These are phyloP conservation scores for Centropus bengalensis DNA, from an alignment of 2,113 vertebrate species.

Conservation along the genomic window DNA sequence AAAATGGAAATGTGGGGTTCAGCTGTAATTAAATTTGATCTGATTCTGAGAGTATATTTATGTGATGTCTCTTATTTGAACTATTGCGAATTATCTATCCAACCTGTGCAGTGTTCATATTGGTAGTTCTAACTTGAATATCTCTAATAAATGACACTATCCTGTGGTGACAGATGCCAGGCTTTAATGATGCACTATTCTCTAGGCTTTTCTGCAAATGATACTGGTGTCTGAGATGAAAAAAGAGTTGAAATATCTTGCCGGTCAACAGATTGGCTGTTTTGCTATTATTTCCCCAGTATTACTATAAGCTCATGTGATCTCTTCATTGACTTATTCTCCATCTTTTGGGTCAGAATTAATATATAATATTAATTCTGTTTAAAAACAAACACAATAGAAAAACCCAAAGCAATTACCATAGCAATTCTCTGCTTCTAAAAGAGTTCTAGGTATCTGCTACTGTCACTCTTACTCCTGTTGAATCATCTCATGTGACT, in stretches of 20 bases:
- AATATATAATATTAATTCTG: neutral
- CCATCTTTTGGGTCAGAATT: neutral
- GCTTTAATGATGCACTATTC: neutral
- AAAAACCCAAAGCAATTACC: too few relatives aligned
- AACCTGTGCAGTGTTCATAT: fast-evolving
- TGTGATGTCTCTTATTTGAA: neutral
- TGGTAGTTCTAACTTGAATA: neutral
- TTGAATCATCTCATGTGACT: neutral
- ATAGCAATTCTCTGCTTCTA: neutral
- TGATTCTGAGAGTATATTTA: neutral
- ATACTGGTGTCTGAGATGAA: neutral
- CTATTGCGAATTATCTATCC: neutral
- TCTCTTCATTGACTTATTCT: neutral
- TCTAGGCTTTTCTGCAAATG: neutral
- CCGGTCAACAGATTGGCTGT: neutral
- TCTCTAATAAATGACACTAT: too few relatives aligned
- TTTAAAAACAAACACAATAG: neutral
- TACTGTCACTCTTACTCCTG: neutral
- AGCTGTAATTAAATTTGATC: neutral
- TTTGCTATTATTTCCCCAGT: neutral
- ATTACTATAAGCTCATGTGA: neutral
- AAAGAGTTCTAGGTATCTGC: neutral
- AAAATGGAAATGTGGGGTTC: neutral
- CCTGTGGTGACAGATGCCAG: neutral
- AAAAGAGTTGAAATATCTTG: neutral